phyloP scores from a whole-genome alignment of 2,113 vertebrate species.

The Chaenogobius annularis region DNA sequence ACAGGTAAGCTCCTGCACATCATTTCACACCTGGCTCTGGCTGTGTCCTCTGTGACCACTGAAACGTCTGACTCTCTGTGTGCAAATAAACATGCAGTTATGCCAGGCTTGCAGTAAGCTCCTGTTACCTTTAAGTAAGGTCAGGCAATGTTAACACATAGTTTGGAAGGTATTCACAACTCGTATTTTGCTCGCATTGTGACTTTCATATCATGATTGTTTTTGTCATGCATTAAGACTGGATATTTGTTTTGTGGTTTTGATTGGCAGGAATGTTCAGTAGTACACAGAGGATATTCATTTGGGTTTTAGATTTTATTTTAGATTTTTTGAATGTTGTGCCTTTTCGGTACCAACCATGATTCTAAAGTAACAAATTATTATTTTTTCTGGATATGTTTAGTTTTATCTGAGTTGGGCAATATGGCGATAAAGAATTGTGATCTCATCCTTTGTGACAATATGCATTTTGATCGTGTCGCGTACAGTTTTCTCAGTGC shows the following conservation, averaged over 20 bases:
- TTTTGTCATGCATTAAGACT: background rate
- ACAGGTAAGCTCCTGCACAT: background rate
- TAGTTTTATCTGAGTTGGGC: too few species aligned
- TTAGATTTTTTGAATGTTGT: too few species aligned
- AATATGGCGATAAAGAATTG: too few species aligned
- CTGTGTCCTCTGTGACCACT: conserved; percentile 4
- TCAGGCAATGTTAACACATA: background rate
- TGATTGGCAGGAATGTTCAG: background rate
- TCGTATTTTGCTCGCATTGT: background rate
- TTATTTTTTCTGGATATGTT: too few species aligned
- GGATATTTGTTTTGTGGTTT: background rate
- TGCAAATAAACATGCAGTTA: background rate
- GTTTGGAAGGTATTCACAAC: background rate
- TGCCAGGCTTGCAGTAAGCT: background rate
- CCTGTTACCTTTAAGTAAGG: background rate
- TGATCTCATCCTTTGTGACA: too few species aligned
- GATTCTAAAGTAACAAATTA: too few species aligned
- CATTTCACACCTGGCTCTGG: conserved; percentile 5
- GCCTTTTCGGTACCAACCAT: too few species aligned
- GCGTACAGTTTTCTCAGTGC: too few species aligned
- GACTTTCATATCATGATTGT: background rate
- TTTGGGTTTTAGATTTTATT: too few species aligned
- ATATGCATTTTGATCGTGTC: too few species aligned
- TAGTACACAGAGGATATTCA: too few species aligned
- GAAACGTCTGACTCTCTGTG: background rate